Conservation (phyloP, 1,140 invertebrate species). For the Popillia japonica region DNA sequence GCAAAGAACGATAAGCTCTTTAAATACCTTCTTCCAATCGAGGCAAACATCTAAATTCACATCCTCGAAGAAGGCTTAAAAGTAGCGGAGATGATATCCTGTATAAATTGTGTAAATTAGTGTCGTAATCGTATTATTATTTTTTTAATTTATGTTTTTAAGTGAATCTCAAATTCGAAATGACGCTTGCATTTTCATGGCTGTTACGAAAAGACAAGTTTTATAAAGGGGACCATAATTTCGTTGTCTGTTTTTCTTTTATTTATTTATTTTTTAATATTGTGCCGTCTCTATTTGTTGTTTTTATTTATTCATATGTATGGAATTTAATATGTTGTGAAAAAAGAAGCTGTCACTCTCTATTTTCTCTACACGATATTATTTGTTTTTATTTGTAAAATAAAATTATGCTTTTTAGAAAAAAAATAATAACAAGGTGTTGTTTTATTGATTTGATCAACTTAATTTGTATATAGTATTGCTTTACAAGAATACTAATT, state of each 20-base stretch:
- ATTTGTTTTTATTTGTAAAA: constrained; percentile 14
- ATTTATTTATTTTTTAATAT: constrained; percentile 32
- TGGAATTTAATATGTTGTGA: neutral
- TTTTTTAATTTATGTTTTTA: constrained; percentile 13
- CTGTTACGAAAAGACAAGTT: constrained; percentile 37
- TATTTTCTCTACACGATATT: constrained; percentile 19
- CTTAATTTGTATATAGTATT: neutral
- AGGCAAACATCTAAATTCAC: constrained; percentile 62
- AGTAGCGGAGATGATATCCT: neutral
- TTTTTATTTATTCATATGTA: neutral
- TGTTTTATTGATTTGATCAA: neutral
- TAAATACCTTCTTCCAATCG: constrained; percentile 73
- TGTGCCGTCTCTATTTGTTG: neutral
- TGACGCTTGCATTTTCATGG: constrained; percentile 41
- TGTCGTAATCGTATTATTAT: constrained; percentile 36
- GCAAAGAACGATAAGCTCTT: constrained; percentile 70
- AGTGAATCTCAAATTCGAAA: neutral
- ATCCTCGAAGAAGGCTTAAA: constrained; percentile 18
- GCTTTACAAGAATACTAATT: no score
- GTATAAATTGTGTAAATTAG: constrained; percentile 29
- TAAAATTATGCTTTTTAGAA: constrained; percentile 29
- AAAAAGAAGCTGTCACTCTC: neutral
- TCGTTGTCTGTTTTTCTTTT: constrained; percentile 1
- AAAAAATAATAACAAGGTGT: neutral
- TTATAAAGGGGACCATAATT: constrained; percentile 32